These are phyloP conservation scores for Ormia ochracea DNA, from an alignment of 2,888 invertebrate genomes.

Conservation along the genomic window DNA sequence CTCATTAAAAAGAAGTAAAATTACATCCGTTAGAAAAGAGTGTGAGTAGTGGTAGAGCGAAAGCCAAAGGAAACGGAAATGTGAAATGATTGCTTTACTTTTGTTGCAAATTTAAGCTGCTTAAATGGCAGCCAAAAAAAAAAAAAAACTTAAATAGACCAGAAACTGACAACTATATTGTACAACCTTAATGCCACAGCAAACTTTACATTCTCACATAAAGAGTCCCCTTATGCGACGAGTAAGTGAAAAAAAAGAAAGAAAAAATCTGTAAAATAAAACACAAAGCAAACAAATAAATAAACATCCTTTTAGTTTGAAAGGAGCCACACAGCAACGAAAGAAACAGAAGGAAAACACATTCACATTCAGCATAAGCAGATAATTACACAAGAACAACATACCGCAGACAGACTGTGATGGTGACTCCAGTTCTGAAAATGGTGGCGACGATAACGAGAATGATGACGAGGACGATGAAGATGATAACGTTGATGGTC, in stretches of 20 bases:
- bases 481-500: conserved; percentile 37
- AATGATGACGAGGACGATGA: conserved; percentile 4
- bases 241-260: background rate
- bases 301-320: conserved; percentile 45
- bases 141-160: conserved; percentile 37
- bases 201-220: conserved; percentile 11
- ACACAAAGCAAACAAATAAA: conserved; percentile 41
- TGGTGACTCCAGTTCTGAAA: conserved; percentile 28
- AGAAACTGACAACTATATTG: conserved; percentile 52
- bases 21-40: conserved; percentile 41
- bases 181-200: background rate
- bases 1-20: conserved; percentile 58
- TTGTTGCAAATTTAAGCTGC: conserved; percentile 55
- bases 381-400: conserved; percentile 65
- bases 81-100: conserved; percentile 20
- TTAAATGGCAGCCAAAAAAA: conserved; percentile 42
- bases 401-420: conserved; percentile 59
- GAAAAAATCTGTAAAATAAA: conserved; percentile 14
- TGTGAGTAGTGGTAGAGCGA: conserved; percentile 16
- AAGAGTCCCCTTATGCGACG: background rate
- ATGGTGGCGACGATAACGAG: conserved; percentile 2
- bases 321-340: conserved; percentile 35
- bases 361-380: conserved; percentile 61
- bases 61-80: conserved; percentile 24
- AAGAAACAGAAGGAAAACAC: background rate